Conservation (phyloP, 1,140 invertebrate genomes). For the Oscheius sp. region DNA sequence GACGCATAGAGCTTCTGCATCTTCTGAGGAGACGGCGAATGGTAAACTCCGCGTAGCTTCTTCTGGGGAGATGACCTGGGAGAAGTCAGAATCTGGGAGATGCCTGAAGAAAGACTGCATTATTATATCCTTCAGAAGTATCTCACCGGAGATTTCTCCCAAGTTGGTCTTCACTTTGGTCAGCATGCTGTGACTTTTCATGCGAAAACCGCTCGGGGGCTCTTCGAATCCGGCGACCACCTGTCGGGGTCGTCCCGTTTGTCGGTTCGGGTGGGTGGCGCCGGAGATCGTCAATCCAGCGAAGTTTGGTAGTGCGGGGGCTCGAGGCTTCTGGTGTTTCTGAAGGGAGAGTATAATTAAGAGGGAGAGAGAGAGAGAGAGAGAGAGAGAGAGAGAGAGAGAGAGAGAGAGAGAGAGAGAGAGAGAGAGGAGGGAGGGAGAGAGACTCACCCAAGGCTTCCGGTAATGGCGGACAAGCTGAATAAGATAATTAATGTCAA, state of each 20-base stretch:
- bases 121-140: conserved; percentile 8
- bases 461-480: conserved; percentile 69
- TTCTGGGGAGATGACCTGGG: not conserved
- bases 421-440: not conserved
- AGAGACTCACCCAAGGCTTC: conserved; percentile 63
- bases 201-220: not conserved
- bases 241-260: conserved; percentile 19
- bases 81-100: too few relatives aligned
- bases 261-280: conserved; percentile 45
- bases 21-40: not conserved
- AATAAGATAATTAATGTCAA: conserved; percentile 70
- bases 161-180: conserved; percentile 8
- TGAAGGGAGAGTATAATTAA: conserved; percentile 1
- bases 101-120: too few relatives aligned
- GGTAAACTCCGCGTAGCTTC: not conserved
- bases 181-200: not conserved
- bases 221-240: conserved; percentile 9
- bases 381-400: too few relatives aligned
- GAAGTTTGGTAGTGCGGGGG: conserved; percentile 25
- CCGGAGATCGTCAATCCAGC: conserved; percentile 39
- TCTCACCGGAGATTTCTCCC: conserved; percentile 2
- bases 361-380: not conserved
- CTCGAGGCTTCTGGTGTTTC: conserved; percentile 23
- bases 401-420: too few relatives aligned
- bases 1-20: too few relatives aligned